Evolutionary conservation across 2,888 invertebrate species (phyloP), one percentile per base, ranked within the genome.

Genomic region (Odontothrips loti): DNA sequence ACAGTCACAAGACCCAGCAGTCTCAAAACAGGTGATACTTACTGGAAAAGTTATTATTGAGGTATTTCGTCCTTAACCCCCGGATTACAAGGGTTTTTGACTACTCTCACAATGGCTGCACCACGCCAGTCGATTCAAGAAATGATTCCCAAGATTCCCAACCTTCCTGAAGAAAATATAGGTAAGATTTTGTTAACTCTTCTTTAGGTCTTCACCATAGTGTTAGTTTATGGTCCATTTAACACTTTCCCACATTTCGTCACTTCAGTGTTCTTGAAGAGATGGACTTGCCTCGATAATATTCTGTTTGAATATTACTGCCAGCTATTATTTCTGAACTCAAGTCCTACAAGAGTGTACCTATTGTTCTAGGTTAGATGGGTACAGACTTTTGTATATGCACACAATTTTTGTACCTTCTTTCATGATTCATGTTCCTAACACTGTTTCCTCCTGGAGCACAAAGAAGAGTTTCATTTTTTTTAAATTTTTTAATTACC

Each of bases 161-260:
- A 91, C 85, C 88, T 95, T 86, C 94, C 94, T 85, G 95, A 95
- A 86, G 95, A 95, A 86, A 95, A 95, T 90, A 94, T 94, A 87
- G 95, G 95, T 95, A 90, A 91, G 89, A 88, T 82, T 82, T n/a
- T 75, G 27, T 11, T 27, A 75, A 75, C 11, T 0, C 15, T 15
- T 58, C 68, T 27, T 75, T 8, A 27, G 58, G n/a, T 23, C 27
- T 10, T 23, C 12, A 17, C 58, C 58, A 58, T 17, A 58, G 58
- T 58, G 58, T 11, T 58, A 58, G 17, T 58, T 58, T 17, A 17
- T 58, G 58, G 58, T 17, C n/a, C 58, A 58, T 1, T 20, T 58
- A n/a, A 58, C 34, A 43, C 34, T 6, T 6, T 43, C 2, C 34
- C 34, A 43, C 34, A 43, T 43, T 43, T 43, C 34, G 3, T 6